Evolutionary conservation across 2,888 invertebrate genomes (phyloP), one percentile per base, ranked within the genome.

Genomic region (Eilema griseolum): DNA sequence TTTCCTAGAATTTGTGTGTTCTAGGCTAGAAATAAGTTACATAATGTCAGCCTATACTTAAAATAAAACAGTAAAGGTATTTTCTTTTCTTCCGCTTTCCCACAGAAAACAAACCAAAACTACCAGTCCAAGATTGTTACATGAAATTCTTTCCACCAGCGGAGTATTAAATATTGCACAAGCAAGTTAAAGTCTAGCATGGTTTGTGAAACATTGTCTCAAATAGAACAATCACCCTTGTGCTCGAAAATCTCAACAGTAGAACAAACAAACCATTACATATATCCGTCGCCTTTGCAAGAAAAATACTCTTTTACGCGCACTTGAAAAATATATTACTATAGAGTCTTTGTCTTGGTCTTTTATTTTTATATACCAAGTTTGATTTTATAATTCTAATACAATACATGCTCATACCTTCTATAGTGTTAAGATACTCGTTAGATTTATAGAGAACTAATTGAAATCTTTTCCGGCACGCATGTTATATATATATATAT

Each of bases 201-300:
- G 31, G n/a, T 28, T 61, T n/a, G 31, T 11, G 11, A 61, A 28
- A 31, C n/a, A 61, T 20, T 31, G 28, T n/a, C 10, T n/a, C 31
- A 28, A 12, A 28, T 20, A n/a, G 28, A 20, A 20, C 11, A 31
- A n/a, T 61, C 20, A 61, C 3, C 10, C 10, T 20, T 33, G 31
- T 11, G 61, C n/a, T 61, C 1, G 28, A 11, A 31, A 61, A 31
- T 61, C 28, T 61, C 31, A 61, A 61, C 31, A 61, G n/a, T 31
- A 33, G n/a, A 20, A 61, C 59, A 59, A 37, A 57, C 59, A 20
- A 60, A 67, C 52, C 31, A 14, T 52, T 41, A 62, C 28, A 31
- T 33, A 23, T 24, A 24, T 41, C 24, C 28, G 62, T 62, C 16
- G 37, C 69, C 66, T 60, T 67, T 23, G 28, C n/a, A n/a, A n/a